Percentiles rank a stretch among this genome's conserved stretches.
These are phyloP conservation scores for Uromys caudimaculatus DNA, from an alignment of 2,797 vertebrate genomes.

Conservation along the genomic window DNA sequence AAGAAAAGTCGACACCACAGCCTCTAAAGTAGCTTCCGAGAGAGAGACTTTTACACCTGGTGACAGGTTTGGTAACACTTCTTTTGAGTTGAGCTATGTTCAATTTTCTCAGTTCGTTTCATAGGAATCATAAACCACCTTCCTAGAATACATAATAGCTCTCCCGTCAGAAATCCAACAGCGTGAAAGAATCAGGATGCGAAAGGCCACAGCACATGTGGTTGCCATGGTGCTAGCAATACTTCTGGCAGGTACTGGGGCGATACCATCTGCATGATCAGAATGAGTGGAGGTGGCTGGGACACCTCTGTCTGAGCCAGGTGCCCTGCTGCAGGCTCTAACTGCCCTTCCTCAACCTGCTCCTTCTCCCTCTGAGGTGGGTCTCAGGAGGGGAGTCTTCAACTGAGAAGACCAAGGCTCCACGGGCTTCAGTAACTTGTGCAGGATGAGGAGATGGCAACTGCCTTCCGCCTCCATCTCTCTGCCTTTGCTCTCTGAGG, in stretches of 20 bases:
- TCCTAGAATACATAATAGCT: constrained; percentile 35
- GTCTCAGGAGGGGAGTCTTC: background rate
- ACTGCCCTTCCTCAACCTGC: background rate
- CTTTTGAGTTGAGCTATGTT: constrained; percentile 46
- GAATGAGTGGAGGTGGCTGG: background rate
- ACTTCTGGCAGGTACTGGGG: background rate
- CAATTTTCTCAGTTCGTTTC: constrained; percentile 66
- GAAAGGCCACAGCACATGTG: background rate
- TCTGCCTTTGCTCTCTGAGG: background rate
- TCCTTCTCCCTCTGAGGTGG: background rate
- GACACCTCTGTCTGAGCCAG: background rate
- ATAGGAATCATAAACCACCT: background rate
- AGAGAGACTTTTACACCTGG: background rate
- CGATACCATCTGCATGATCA: background rate
- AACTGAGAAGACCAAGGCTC: background rate
- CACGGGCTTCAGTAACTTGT: background rate
- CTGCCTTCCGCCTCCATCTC: background rate
- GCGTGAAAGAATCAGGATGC: constrained; percentile 15
- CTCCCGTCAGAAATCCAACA: constrained; percentile 48
- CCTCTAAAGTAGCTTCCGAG: constrained; percentile 7
- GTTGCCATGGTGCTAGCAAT: background rate
- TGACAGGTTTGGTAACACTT: constrained; percentile 14
- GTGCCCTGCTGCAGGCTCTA: background rate
- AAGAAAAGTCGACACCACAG: background rate
- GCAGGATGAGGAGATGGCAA: background rate